Percentiles rank a stretch among this genome's conserved stretches.
Conservation (phyloP, 2,797 vertebrate species). For the Darevskia mixta region DNA sequence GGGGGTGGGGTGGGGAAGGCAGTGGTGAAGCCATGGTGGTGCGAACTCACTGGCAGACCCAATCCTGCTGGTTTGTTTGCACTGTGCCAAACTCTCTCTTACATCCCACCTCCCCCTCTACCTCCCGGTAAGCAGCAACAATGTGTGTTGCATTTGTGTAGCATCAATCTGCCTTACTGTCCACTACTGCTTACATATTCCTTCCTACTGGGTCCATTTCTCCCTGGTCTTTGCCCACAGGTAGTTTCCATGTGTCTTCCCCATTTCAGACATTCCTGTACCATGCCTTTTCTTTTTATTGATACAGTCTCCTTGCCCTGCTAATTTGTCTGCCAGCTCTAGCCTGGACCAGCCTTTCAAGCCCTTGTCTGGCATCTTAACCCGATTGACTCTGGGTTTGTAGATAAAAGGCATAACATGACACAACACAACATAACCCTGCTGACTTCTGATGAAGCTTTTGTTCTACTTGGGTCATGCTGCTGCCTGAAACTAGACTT, state of each 20-base stretch:
- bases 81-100: too few relatives aligned
- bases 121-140: too few relatives aligned
- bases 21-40: too few relatives aligned
- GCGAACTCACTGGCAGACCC: too few relatives aligned
- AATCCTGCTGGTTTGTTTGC: too few relatives aligned
- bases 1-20: too few relatives aligned
- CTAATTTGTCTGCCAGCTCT: not conserved
- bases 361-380: not conserved
- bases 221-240: not conserved
- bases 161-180: too few relatives aligned
- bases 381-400: not conserved
- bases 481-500: not conserved
- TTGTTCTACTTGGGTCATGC: not conserved
- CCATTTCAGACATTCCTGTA: not conserved
- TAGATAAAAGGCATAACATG: not conserved
- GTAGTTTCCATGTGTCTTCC: not conserved
- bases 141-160: too few relatives aligned
- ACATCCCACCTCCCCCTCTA: too few relatives aligned
- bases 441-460: not conserved
- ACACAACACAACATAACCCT: too few relatives aligned
- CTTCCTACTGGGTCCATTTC: not conserved
- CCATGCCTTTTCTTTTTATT: not conserved
- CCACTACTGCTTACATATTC: not conserved
- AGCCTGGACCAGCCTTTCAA: not conserved
- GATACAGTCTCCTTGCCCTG: not conserved